Evolutionary conservation across 1,140 invertebrate species (phyloP).

Genomic region (Mercenaria mercenaria): DNA sequence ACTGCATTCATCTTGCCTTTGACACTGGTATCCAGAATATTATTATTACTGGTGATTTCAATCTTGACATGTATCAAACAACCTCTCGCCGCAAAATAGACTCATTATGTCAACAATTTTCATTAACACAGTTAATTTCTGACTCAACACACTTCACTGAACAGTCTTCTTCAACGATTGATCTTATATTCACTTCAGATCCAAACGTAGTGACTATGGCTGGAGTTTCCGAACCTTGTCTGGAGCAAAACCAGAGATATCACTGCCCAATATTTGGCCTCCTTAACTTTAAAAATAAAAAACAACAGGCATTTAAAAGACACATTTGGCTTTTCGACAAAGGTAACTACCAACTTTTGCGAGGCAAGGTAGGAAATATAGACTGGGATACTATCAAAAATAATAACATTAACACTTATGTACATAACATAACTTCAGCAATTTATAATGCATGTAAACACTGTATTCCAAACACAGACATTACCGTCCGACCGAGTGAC

Average conservation of each 20-base stretch:
- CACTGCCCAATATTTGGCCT: constrained; percentile 1
- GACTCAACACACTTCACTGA: constrained; percentile 31
- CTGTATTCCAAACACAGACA: not conserved
- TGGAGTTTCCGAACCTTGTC: not conserved
- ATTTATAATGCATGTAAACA: not conserved
- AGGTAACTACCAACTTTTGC: not conserved
- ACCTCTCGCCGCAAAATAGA: not conserved
- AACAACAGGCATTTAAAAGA: not conserved
- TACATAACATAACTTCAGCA: not conserved
- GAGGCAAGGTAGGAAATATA: not conserved
- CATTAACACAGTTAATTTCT: not conserved
- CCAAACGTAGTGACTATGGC: not conserved
- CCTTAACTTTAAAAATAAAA: not conserved
- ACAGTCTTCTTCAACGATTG: constrained; percentile 6
- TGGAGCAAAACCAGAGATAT: not conserved
- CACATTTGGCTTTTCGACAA: not conserved
- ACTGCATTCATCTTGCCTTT: constrained; percentile 20
- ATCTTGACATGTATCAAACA: no score
- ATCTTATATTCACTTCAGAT: constrained; percentile 8
- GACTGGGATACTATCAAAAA: not conserved
- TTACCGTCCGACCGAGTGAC: not conserved
- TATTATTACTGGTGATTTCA: constrained; percentile 7
- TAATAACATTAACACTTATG: not conserved
- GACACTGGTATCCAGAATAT: not conserved
- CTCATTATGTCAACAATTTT: constrained; percentile 3